Evolutionary conservation across 2,113 vertebrate genomes (phyloP).

Genomic region (Alces alces): DNA sequence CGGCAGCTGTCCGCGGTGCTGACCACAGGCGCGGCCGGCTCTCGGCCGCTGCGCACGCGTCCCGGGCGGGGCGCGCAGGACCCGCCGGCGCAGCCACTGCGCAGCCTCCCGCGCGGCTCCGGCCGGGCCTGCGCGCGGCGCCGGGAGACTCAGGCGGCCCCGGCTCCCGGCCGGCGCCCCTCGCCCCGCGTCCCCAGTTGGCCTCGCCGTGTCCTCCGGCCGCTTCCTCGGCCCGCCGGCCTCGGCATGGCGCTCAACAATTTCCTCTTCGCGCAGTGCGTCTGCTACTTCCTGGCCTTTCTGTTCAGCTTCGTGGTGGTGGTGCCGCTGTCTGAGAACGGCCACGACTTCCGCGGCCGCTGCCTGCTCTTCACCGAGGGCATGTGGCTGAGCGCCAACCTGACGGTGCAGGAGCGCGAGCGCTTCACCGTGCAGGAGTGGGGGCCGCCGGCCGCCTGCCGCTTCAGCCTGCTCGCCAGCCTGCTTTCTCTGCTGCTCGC

Average conservation of each 20-base stretch:
- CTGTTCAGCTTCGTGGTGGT: constrained; percentile 93
- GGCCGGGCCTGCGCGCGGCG: background rate
- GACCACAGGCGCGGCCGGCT: background rate
- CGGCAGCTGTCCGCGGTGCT: constrained; percentile 60
- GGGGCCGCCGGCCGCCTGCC: constrained; percentile 94
- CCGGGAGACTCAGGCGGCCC: background rate
- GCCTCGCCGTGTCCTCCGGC: constrained; percentile 69
- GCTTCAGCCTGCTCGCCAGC: constrained; percentile 92
- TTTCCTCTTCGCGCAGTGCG: constrained; percentile 92
- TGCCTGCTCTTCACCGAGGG: constrained; percentile 96
- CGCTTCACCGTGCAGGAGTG: constrained; percentile 97
- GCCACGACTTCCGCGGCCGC: constrained; percentile 92
- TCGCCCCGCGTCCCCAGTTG: background rate
- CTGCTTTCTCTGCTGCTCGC: constrained; percentile 93
- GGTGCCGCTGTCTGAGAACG: constrained; percentile 94
- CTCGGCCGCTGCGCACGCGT: constrained; percentile 55
- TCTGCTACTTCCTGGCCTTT: constrained; percentile 92
- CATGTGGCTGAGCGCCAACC: constrained; percentile 97
- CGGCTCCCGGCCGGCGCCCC: background rate
- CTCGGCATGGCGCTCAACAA: constrained; percentile 89
- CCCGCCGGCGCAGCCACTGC: constrained; percentile 33
- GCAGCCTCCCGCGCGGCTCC: constrained; percentile 35
- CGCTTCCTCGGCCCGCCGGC: constrained; percentile 23
- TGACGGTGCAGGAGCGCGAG: constrained; percentile 90
- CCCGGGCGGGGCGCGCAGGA: constrained; percentile 30